A percentile compares a stretch with the other conserved stretches of the same genome.
Conservation (phyloP, 2,888 invertebrate genomes). For the Nemurella pictetii region DNA sequence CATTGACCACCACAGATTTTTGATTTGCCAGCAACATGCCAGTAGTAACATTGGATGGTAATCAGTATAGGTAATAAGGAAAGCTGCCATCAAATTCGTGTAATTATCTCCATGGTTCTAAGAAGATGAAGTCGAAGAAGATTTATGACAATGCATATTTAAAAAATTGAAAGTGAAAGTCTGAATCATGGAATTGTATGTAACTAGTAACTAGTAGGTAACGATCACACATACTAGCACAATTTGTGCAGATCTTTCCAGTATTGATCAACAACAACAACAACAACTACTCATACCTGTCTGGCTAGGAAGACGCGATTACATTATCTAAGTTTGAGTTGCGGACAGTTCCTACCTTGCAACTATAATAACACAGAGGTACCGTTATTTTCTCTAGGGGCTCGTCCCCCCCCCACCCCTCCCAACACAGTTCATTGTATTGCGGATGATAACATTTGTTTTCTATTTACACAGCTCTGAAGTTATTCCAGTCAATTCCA, state of each 20-base stretch:
- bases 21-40: neutral
- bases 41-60: neutral
- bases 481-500: too few species aligned
- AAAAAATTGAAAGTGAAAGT: neutral
- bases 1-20: neutral
- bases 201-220: neutral
- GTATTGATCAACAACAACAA: neutral
- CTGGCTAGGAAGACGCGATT: neutral
- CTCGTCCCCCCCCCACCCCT: too few species aligned
- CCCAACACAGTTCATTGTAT: too few species aligned
- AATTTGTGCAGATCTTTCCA: neutral
- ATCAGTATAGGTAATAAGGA: neutral
- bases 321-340: too few species aligned
- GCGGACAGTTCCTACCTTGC: too few species aligned
- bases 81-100: neutral
- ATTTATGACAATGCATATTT: neutral
- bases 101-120: neutral
- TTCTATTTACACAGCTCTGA: too few species aligned
- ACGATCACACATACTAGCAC: too few species aligned
- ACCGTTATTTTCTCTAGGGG: too few species aligned
- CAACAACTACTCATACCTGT: neutral
- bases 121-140: neutral
- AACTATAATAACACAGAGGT: too few species aligned
- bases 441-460: too few species aligned
- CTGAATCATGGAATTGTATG: neutral